Conservation (phyloP, 23 tunicate species). For the Corella eumyota region DNA sequence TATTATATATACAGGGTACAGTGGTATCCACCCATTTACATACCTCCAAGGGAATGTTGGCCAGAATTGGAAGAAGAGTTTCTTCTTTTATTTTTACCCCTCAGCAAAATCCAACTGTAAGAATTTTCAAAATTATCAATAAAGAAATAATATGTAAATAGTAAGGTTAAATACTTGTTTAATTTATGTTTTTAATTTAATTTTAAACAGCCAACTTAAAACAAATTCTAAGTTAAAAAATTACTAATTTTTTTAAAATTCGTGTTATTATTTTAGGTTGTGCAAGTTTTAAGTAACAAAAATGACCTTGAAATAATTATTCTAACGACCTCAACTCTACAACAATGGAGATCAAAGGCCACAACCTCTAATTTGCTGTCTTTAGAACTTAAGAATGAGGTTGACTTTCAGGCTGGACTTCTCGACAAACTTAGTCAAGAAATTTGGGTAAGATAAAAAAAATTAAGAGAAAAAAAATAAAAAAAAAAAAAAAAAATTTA, state of each 20-base stretch:
- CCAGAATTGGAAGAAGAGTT: constrained; percentile 71
- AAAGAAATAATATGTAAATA: neutral
- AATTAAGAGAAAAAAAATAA: no score
- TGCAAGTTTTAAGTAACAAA: constrained; percentile 7
- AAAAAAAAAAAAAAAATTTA: no score
- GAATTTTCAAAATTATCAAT: neutral
- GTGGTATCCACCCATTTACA: constrained; percentile 17
- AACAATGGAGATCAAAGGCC: constrained; percentile 21
- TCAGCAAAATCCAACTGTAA: constrained; percentile 14
- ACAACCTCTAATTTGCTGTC: constrained; percentile 4
- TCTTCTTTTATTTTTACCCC: constrained; percentile 71
- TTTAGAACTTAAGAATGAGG: constrained; percentile 23
- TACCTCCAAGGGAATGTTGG: constrained; percentile 27
- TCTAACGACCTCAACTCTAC: constrained; percentile 16
- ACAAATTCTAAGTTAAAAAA: no score
- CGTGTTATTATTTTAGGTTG: constrained; percentile 15
- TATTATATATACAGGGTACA: constrained; percentile 19
- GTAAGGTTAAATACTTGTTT: no score
- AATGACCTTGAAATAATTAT: constrained; percentile 15
- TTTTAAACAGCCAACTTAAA: no score
- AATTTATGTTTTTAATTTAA: no score
- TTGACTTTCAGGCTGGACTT: constrained; percentile 16
- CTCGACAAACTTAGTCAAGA: constrained; percentile 4
- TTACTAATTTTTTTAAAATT: neutral
- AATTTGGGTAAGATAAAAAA: constrained; percentile 33